A percentile compares a stretch with the other conserved stretches of the same genome.
Evolutionary conservation across 2,797 vertebrate genomes (phyloP).

Genomic region (Uromys caudimaculatus): DNA sequence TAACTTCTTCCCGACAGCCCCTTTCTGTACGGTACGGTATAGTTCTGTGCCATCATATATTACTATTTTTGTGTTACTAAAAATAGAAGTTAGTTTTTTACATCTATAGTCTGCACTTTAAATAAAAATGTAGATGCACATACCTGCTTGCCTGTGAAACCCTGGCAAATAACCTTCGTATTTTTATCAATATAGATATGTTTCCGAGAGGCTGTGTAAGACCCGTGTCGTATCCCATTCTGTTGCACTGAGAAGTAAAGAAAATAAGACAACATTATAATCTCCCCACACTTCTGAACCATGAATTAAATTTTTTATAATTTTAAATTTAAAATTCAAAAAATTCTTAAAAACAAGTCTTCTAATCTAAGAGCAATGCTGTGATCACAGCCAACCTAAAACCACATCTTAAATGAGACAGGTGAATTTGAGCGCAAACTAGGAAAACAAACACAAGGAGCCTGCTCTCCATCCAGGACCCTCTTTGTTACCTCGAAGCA

Average conservation of each 20-base stretch:
- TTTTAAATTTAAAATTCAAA: neutral
- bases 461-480: neutral
- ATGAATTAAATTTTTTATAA: slow-evolving; percentile 1
- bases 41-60: neutral
- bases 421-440: neutral
- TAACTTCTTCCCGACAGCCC: neutral
- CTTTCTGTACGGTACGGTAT: neutral
- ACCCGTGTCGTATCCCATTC: slow-evolving; percentile 93
- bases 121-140: slow-evolving; percentile 76
- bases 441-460: neutral
- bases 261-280: slow-evolving; percentile 60
- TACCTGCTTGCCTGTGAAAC: slow-evolving; percentile 99
- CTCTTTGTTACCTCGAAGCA: neutral
- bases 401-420: slow-evolving; percentile 40
- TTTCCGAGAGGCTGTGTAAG: slow-evolving; percentile 92
- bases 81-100: neutral
- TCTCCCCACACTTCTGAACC: slow-evolving; percentile 24
- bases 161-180: slow-evolving; percentile 98
- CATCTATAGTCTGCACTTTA: neutral
- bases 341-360: neutral
- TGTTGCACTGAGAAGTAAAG: slow-evolving; percentile 91
- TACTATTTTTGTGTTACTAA: slow-evolving; percentile 23
- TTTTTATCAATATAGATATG: slow-evolving; percentile 94
- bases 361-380: neutral
- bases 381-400: neutral